These are phyloP conservation scores for Spodoptera litura DNA, from an alignment of 1,140 invertebrate genomes.

Conservation along the genomic window DNA sequence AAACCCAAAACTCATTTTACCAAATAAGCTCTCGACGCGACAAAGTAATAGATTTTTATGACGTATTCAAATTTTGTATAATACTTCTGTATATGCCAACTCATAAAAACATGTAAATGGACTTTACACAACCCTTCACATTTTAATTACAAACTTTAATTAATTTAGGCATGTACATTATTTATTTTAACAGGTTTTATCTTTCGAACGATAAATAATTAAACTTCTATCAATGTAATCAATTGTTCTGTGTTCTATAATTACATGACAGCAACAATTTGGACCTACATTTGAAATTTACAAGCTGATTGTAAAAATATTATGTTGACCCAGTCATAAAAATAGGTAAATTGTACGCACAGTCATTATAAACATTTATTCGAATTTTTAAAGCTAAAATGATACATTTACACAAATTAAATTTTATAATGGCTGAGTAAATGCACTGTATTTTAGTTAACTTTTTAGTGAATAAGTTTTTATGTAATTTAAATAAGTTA, in stretches of 20 bases:
- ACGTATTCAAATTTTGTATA: background rate
- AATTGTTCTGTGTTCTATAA: constrained; percentile 1
- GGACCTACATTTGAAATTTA: background rate
- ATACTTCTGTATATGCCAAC: background rate
- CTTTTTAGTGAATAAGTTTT: too few species aligned
- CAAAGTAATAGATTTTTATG: too few species aligned
- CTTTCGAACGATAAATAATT: constrained; percentile 12
- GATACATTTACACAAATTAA: too few species aligned
- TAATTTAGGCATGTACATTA: background rate
- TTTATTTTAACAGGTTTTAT: background rate
- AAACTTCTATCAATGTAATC: background rate
- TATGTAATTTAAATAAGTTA: too few species aligned
- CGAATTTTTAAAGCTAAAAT: too few species aligned
- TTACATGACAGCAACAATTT: constrained; percentile 17
- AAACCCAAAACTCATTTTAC: too few species aligned
- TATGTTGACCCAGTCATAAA: background rate
- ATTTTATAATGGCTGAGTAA: too few species aligned
- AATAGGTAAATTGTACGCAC: background rate
- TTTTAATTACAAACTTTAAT: background rate
- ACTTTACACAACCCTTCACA: background rate
- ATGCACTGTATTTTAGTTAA: too few species aligned
- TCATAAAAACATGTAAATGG: background rate
- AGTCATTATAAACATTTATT: background rate
- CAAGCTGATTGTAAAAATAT: background rate
- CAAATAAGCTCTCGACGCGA: too few species aligned